Conservation (phyloP, 2,888 invertebrate genomes). For the Himalopsyche tibetana region DNA sequence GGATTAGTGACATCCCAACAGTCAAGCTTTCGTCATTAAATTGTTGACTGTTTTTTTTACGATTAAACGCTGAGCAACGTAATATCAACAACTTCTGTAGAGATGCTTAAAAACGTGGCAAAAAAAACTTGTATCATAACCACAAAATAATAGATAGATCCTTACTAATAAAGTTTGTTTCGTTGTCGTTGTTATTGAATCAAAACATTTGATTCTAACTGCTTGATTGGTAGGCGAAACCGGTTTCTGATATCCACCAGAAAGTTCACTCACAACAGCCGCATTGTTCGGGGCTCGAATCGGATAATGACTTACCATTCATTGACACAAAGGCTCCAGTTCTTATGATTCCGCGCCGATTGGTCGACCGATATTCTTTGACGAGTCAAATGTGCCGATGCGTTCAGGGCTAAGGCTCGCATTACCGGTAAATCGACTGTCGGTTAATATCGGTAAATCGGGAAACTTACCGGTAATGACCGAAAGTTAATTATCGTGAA, state of each 20-base stretch:
- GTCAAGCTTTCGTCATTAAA: too few species aligned
- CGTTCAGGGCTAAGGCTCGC: background rate
- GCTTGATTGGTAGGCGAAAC: constrained; percentile 5
- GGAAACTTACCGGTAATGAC: too few species aligned
- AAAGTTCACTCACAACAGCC: background rate
- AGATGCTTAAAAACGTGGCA: too few species aligned
- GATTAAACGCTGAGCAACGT: too few species aligned
- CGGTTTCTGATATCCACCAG: background rate
- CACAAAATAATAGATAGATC: too few species aligned
- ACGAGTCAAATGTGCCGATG: background rate
- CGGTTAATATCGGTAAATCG: too few species aligned
- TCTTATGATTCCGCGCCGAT: background rate
- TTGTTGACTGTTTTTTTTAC: too few species aligned
- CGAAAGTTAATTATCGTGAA: too few species aligned
- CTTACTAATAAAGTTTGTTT: background rate
- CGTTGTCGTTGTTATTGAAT: constrained; percentile 11
- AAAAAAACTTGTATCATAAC: too few species aligned
- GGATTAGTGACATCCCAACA: too few species aligned
- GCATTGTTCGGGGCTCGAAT: background rate
- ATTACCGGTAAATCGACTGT: too few species aligned
- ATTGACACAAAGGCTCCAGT: constrained; percentile 7
- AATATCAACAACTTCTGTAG: too few species aligned
- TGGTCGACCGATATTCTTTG: constrained; percentile 5
- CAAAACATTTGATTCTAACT: background rate
- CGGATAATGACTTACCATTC: constrained; percentile 18